A percentile compares a stretch with the other conserved stretches of the same genome.
Conservation (phyloP, 2,888 invertebrate species). For the Macrosiphum euphorbiae region DNA sequence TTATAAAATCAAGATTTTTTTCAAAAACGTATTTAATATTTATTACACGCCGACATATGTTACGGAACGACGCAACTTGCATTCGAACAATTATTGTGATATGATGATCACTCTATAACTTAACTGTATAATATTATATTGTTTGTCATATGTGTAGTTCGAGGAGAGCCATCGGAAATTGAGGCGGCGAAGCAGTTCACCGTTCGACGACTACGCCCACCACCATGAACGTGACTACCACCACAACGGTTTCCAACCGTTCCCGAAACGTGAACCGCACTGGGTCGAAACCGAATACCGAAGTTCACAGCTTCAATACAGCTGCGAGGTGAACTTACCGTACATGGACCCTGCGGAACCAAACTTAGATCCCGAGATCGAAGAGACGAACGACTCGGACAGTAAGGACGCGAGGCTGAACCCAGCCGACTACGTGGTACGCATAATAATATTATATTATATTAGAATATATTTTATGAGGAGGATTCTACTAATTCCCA, state of each 20-base stretch:
- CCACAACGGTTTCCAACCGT: constrained; percentile 35
- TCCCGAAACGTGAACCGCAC: constrained; percentile 58
- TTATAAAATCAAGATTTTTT: not conserved
- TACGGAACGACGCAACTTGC: not conserved
- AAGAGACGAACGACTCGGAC: constrained; percentile 77
- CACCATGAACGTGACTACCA: constrained; percentile 39
- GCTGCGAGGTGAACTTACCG: constrained; percentile 67
- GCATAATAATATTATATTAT: not conserved
- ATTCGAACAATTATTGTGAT: not conserved
- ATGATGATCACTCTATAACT: not conserved
- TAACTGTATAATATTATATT: not conserved
- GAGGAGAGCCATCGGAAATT: constrained; percentile 66
- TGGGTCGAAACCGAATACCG: constrained; percentile 62
- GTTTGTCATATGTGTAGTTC: constrained; percentile 47
- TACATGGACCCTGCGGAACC: constrained; percentile 68
- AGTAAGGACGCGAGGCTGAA: constrained; percentile 81
- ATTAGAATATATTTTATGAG: not conserved
- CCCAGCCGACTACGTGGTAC: constrained; percentile 80
- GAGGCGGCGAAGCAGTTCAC: constrained; percentile 64
- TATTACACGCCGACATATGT: not conserved
- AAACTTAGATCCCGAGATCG: constrained; percentile 67
- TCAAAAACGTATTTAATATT: not conserved
- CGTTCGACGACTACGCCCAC: constrained; percentile 54
- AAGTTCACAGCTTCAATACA: constrained; percentile 63
- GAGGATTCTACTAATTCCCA: not conserved